Evolutionary conservation across 1,140 invertebrate species (phyloP), one percentile per base, ranked within the genome.

Genomic region (Spodoptera frugiperda): DNA sequence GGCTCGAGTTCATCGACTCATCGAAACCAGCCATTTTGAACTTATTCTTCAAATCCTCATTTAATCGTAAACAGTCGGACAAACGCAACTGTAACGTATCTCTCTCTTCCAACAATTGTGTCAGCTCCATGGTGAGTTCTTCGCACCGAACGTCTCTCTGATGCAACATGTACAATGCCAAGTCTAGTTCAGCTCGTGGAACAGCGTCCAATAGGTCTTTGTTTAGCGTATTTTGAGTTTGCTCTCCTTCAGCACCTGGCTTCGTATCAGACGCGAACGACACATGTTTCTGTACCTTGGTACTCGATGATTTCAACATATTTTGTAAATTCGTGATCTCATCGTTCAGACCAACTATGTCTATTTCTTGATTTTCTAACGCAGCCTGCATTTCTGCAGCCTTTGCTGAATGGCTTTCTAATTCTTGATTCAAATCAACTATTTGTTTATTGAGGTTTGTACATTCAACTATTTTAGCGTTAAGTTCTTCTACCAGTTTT

Each of bases 111-210:
- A 98, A 91, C 17, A 98, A 89, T 88, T 97, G 96, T 85, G 97
- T 97, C 39, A 98, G 92, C 91, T 98, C 97, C 78, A 97, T 95
- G 0, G 98, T 98, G 54, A 99, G 94, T 91, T 98, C 98, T 86
- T 99, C 98, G 91, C 97, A 98, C 11, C 97, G 95, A 19, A 98
- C 96, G 81, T 98, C 98, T 81, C 97, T 95, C 81, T 98, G 97
- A 91, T 98, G 97, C 21, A 98, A 94, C 95, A 97, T 97, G 84
- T 98, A 97, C 8, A 98, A 86, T 0, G 97, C 97, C 72, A 98
- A 94, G 90, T 98, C 97, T 54, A 98, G 92, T 88, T 98, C 97
- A 3, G 96, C 95, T 86, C 95, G 91, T 0, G 95, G 94, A 14
- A 94, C 92, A n/a, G 90, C 88, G 67, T 93, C 90, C 55, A 89